These are phyloP conservation scores for Boulengeromyrus knoepffleri DNA, from an alignment of 2,113 vertebrate genomes.

Conservation along the genomic window DNA sequence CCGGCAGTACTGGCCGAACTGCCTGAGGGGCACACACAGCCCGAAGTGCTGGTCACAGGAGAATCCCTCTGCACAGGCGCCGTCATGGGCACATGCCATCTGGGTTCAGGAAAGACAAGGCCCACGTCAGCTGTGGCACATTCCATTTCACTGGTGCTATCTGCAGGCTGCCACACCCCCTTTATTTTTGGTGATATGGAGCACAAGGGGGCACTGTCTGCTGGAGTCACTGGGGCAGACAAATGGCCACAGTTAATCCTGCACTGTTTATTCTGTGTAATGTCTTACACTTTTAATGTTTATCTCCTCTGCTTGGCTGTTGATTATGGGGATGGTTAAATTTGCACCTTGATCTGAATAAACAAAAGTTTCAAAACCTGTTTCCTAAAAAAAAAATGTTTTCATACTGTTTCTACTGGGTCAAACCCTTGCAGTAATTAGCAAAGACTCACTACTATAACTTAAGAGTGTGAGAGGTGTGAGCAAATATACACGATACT, in stretches of 20 bases:
- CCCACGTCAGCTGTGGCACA: not conserved
- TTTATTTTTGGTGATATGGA: not conserved
- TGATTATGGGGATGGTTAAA: not conserved
- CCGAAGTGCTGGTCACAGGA: slow-evolving; percentile 79
- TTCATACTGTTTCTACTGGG: not conserved
- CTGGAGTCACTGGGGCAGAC: not conserved
- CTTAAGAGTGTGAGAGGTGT: not conserved
- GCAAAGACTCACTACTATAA: not conserved
- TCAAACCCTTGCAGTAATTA: not conserved
- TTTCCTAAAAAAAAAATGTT: not conserved
- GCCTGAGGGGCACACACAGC: slow-evolving; percentile 62
- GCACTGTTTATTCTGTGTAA: not conserved
- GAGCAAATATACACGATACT: not conserved
- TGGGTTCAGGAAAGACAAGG: slow-evolving; percentile 31
- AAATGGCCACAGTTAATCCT: not conserved
- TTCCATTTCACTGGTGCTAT: not conserved
- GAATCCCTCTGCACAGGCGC: slow-evolving; percentile 57
- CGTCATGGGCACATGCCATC: slow-evolving; percentile 58
- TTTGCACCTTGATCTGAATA: not conserved
- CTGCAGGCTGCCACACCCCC: not conserved
- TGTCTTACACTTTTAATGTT: not conserved
- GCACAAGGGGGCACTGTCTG: not conserved
- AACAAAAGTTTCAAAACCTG: not conserved
- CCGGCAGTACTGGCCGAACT: slow-evolving; percentile 67
- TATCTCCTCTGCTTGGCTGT: not conserved